Conservation (phyloP, 2,113 vertebrate genomes). For the Brachyhypopomus occidentalis region DNA sequence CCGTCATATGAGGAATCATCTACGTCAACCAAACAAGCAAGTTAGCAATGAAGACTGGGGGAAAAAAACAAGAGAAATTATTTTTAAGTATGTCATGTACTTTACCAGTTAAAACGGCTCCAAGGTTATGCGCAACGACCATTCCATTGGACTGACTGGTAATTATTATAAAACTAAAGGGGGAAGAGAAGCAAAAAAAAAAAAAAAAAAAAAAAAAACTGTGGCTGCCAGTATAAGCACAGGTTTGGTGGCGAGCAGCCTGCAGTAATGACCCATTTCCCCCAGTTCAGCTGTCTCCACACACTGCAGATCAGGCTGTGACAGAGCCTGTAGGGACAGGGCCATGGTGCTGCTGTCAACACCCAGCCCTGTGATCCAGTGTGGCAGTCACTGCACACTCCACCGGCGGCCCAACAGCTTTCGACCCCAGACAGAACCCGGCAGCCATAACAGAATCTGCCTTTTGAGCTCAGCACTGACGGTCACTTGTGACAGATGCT, state of each 20-base stretch:
- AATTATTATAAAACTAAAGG: slow-evolving; percentile 20
- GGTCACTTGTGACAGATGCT: not conserved
- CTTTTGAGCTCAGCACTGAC: slow-evolving; percentile 23
- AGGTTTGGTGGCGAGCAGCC: slow-evolving; percentile 59
- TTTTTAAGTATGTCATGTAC: slow-evolving; percentile 23
- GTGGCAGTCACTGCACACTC: slow-evolving; percentile 53
- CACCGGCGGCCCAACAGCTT: slow-evolving; percentile 36
- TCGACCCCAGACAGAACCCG: not conserved
- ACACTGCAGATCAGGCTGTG: slow-evolving; percentile 47
- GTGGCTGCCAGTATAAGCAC: slow-evolving; percentile 62
- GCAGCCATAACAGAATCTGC: not conserved
- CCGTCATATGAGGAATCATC: slow-evolving; percentile 71
- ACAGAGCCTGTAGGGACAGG: slow-evolving; percentile 65
- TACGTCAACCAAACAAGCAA: slow-evolving; percentile 54
- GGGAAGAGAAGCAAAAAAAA: not conserved
- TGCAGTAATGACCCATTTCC: slow-evolving; percentile 71
- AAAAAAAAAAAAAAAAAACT: not conserved
- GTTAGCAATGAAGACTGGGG: slow-evolving; percentile 28
- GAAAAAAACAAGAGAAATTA: slow-evolving; percentile 37
- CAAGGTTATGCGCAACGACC: slow-evolving; percentile 31
- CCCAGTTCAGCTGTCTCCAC: slow-evolving; percentile 60
- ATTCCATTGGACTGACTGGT: slow-evolving; percentile 14
- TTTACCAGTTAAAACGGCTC: slow-evolving; percentile 27
- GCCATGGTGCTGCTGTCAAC: slow-evolving; percentile 66
- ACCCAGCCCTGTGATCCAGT: slow-evolving; percentile 45